A percentile compares a stretch with the other conserved stretches of the same genome.
Conservation (phyloP, 2,797 vertebrate species). For the Bradypus variegatus region DNA sequence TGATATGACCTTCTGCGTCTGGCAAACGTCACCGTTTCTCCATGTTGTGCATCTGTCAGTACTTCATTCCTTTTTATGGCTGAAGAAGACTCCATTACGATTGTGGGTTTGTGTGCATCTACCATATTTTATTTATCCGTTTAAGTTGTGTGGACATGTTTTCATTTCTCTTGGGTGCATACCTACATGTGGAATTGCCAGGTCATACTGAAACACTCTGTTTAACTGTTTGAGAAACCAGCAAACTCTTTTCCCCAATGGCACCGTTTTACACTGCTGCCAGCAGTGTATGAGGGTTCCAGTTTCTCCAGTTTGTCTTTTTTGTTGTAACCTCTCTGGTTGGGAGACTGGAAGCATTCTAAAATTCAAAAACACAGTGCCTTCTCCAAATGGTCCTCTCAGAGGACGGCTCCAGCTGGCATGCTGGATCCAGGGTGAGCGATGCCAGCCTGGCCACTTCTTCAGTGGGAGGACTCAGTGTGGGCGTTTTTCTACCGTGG, state of each 20-base stretch:
- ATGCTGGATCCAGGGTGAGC: no score
- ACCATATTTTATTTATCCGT: neutral
- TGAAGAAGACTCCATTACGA: no score
- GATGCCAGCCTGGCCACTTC: neutral
- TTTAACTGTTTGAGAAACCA: neutral
- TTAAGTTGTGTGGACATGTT: no score
- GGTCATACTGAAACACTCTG: neutral
- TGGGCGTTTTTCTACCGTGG: no score
- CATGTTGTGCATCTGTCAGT: accelerated
- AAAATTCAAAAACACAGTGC: neutral
- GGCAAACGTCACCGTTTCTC: neutral
- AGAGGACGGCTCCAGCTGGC: neutral
- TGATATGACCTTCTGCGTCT: neutral
- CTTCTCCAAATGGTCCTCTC: neutral
- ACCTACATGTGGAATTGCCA: neutral
- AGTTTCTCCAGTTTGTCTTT: neutral
- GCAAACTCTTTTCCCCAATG: neutral
- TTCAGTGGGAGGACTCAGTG: neutral
- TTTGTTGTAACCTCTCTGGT: neutral
- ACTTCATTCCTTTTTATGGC: neutral
- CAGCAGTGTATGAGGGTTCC: neutral
- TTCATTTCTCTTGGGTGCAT: neutral
- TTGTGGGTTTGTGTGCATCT: no score
- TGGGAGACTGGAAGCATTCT: neutral
- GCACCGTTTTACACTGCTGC: neutral